Evolutionary conservation across 2,888 invertebrate species (phyloP), one percentile per base, ranked within the genome.

Genomic region (Drosophila anomelani): DNA sequence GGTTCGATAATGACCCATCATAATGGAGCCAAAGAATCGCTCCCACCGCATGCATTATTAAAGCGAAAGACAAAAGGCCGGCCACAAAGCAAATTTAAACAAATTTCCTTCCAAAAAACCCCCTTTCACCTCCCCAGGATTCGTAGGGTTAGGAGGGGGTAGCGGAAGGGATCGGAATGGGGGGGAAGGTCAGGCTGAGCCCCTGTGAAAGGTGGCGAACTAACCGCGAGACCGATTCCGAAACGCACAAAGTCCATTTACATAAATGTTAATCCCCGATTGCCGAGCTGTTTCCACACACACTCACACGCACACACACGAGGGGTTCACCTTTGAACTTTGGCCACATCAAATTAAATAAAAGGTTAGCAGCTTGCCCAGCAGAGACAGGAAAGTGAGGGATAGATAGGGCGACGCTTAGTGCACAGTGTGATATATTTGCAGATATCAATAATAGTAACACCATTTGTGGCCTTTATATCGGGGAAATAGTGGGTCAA

Each of bases 331-430:
- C 85, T 82, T 82, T 82, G 84, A 82, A 81, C 86, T 86, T 84
- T 84, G 72, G 71, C 75, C 83, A 69, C 79, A 79, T 70, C 75
- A 77, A 84, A 81, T 81, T 86, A 86, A 82, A 86, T 81, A 79
- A 81, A 86, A 79, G 86, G 86, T 76, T 78, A 63, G 71, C 76
- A 71, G 70, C 70, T 79, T 49, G 59, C 54, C 44, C 58, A 51
- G 61, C n/a, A 17, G 17, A 36, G 29, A 6, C 17, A 20, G 54
- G 38, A 13, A 41, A 20, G 2, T 36, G 34, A 43, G 12, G 20
- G 15, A 17, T 10, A 53, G 46, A 49, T 43, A 38, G 49, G 47
- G 41, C 20, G 12, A 41, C 38, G n/a, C 32, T 51, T 23, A 36
- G 13, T 26, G 32, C 38, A 64, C 64, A 26, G 15, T 41, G 23